phyloP scores from a whole-genome alignment of 2,113 vertebrate species.

The Clupea harengus region DNA sequence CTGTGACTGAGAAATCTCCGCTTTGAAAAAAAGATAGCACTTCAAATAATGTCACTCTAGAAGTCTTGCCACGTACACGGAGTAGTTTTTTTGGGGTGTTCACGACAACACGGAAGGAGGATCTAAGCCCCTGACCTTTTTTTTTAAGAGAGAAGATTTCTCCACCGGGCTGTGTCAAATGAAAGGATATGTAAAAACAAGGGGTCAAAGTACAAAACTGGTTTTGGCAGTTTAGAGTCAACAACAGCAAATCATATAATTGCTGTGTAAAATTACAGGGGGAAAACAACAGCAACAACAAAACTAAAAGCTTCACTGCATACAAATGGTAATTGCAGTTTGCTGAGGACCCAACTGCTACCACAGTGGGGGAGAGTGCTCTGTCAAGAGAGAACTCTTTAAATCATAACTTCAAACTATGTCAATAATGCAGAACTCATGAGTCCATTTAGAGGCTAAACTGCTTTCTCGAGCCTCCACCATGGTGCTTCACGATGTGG shows the following conservation, averaged over 20 bases:
- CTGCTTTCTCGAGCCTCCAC: background rate
- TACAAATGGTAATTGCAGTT: background rate
- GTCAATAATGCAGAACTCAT: too few species aligned
- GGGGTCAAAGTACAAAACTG: background rate
- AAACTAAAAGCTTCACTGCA: background rate
- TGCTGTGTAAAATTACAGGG: slow-evolving; percentile 8
- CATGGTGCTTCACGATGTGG: background rate
- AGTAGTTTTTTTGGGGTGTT: background rate
- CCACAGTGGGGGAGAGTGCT: background rate
- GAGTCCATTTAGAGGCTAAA: background rate
- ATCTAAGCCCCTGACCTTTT: background rate
- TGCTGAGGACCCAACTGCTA: too few species aligned
- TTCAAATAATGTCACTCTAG: background rate
- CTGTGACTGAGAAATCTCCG: background rate
- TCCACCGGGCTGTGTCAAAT: background rate
- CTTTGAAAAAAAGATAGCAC: background rate
- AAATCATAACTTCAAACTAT: too few species aligned
- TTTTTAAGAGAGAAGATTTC: background rate
- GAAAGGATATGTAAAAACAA: too few species aligned
- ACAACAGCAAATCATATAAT: background rate
- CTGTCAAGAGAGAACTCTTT: background rate
- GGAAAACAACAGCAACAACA: background rate
- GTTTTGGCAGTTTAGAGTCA: background rate
- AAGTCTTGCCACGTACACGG: background rate
- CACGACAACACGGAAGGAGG: background rate